A percentile compares a stretch with the other conserved stretches of the same genome.
Evolutionary conservation across 2,888 invertebrate genomes (phyloP).

Genomic region (Pyrochroa serraticornis): DNA sequence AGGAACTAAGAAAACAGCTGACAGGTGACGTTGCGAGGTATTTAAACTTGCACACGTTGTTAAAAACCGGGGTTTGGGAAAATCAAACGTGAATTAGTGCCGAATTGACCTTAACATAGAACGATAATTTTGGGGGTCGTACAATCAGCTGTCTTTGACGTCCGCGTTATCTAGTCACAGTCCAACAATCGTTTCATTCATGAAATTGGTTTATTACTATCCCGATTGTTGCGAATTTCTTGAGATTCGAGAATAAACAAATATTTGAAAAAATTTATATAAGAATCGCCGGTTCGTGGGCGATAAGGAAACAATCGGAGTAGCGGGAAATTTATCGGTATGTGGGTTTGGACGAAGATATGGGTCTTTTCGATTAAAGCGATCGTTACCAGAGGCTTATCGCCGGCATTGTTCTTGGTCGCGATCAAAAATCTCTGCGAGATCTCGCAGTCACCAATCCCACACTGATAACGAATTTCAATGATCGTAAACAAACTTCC

Average conservation of each 20-base stretch:
- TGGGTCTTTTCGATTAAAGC: background rate
- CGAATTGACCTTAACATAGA: background rate
- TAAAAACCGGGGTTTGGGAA: conserved; percentile 1
- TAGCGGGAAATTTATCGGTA: too few relatives aligned
- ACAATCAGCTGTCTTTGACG: conserved; percentile 43
- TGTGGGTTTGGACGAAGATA: too few relatives aligned
- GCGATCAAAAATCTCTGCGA: background rate
- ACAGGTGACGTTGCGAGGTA: conserved; percentile 24
- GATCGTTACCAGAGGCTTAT: conserved; percentile 8
- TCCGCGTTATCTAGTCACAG: conserved; percentile 34
- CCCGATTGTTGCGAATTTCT: too few relatives aligned
- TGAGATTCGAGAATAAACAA: too few relatives aligned
- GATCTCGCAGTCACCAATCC: conserved; percentile 29
- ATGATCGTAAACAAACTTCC: conserved; percentile 42
- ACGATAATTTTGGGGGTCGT: conserved; percentile 16
- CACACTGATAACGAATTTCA: conserved; percentile 34
- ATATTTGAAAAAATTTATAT: too few relatives aligned
- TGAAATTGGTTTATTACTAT: conserved; percentile 25
- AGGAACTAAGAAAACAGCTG: conserved; percentile 33
- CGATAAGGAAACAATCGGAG: too few relatives aligned
- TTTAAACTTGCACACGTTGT: conserved; percentile 24
- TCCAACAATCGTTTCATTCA: conserved; percentile 35
- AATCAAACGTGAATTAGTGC: background rate
- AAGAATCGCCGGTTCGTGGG: too few relatives aligned
- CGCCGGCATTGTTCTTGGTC: conserved; percentile 6